phyloP scores from a whole-genome alignment of 1,140 invertebrate species.

The Idris sp. region DNA sequence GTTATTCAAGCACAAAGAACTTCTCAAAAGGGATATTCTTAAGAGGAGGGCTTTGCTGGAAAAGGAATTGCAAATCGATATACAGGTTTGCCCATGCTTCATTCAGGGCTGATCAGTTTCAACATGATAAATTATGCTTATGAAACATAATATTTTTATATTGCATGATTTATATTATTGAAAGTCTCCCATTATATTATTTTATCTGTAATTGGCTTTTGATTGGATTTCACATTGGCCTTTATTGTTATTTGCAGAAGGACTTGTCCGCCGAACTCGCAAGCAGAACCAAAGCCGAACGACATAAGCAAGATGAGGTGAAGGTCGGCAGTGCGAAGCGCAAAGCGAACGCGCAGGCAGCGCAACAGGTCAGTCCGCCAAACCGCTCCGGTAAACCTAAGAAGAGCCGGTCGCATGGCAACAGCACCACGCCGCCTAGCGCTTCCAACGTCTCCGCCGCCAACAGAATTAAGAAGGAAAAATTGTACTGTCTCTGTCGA shows the following conservation, averaged over 20 bases:
- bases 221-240: neutral
- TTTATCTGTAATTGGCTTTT: no score
- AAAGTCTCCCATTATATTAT: conserved; percentile 23
- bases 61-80: conserved; percentile 93
- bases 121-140: conserved; percentile 50
- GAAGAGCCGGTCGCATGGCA: conserved; percentile 68
- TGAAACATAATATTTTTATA: conserved; percentile 7
- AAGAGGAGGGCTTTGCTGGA: conserved; percentile 93
- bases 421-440: conserved; percentile 66
- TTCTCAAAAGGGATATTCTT: conserved; percentile 95
- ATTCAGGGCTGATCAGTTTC: conserved; percentile 43
- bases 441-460: conserved; percentile 66
- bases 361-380: conserved; percentile 76
- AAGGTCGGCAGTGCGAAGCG: conserved; percentile 80
- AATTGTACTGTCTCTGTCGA: conserved; percentile 94
- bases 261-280: conserved; percentile 85
- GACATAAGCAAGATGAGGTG: conserved; percentile 85
- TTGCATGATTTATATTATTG: conserved; percentile 45
- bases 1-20: conserved; percentile 91
- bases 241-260: conserved; percentile 76
- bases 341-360: conserved; percentile 78
- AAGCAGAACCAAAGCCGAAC: conserved; percentile 83
- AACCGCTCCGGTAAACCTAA: conserved; percentile 71
- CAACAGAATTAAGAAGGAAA: conserved; percentile 84
- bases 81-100: conserved; percentile 82